Evolutionary conservation across 2,888 invertebrate genomes (phyloP).

Genomic region (Mimachlamys varia): DNA sequence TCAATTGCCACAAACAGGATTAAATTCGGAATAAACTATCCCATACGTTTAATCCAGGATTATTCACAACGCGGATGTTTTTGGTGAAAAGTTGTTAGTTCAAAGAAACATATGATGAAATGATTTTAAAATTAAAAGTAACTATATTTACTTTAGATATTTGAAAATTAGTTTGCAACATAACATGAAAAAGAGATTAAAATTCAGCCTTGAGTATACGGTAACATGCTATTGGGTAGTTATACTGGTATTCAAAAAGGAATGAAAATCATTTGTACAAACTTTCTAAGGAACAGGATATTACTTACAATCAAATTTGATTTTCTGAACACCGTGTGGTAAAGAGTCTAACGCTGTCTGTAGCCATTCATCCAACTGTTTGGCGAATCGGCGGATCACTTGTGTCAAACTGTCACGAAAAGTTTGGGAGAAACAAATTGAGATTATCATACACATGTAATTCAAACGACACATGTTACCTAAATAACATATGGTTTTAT

Average conservation of each 20-base stretch:
- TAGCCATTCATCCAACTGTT: constrained; percentile 82
- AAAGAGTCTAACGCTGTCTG: constrained; percentile 80
- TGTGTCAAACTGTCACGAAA: constrained; percentile 79
- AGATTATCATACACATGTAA: background rate
- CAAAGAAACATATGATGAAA: background rate
- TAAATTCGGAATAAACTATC: background rate
- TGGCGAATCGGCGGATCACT: constrained; percentile 81
- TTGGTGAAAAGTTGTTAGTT: background rate
- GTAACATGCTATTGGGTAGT: background rate
- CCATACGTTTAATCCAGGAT: background rate
- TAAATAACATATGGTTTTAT: background rate
- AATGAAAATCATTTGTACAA: background rate
- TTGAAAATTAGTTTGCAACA: background rate
- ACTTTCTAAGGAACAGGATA: background rate
- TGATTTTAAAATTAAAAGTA: background rate
- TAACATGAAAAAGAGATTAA: background rate
- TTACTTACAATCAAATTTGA: constrained; percentile 82
- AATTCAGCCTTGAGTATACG: background rate
- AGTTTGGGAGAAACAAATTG: background rate
- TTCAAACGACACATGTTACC: background rate
- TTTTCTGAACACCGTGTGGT: constrained; percentile 79
- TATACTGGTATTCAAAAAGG: background rate
- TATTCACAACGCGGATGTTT: background rate
- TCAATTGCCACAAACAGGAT: background rate
- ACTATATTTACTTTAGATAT: background rate